Conservation (phyloP, 2,113 vertebrate species). For the Barbus barbus region DNA sequence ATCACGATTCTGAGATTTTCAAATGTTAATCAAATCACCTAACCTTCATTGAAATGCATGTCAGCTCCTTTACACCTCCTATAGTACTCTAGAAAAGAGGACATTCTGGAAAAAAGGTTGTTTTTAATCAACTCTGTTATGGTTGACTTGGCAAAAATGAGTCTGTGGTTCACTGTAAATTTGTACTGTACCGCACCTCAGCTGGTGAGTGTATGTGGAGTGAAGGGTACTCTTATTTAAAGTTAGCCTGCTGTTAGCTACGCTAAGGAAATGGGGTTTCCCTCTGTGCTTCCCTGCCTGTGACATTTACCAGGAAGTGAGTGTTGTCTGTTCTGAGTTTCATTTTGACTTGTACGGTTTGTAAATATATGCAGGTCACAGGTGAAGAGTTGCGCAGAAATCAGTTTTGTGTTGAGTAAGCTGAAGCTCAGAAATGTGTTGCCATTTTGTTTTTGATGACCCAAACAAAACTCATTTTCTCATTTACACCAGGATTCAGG, state of each 20-base stretch:
- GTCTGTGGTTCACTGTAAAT: neutral
- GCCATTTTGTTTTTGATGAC: neutral
- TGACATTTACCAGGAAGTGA: slow-evolving; percentile 48
- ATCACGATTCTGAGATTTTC: neutral
- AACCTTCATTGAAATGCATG: neutral
- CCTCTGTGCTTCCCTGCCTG: slow-evolving; percentile 40
- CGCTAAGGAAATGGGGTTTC: slow-evolving; percentile 49
- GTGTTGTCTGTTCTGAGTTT: slow-evolving; percentile 39
- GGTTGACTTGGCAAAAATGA: neutral
- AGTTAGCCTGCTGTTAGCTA: neutral
- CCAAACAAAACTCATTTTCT: too few relatives aligned
- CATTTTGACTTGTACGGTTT: slow-evolving; percentile 12
- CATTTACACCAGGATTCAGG: neutral
- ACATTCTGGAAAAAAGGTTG: neutral
- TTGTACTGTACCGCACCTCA: neutral
- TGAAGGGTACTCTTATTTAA: neutral
- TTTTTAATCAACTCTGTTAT: neutral
- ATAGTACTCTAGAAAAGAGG: neutral
- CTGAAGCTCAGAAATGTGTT: neutral
- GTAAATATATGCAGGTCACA: slow-evolving; percentile 23
- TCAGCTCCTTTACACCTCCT: neutral
- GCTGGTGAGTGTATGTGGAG: neutral
- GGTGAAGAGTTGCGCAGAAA: slow-evolving; percentile 6
- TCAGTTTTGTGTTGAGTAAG: neutral
- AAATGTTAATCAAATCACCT: neutral